Evolutionary conservation across 2,888 invertebrate species (phyloP).

Genomic region (Heliconius ismenius): DNA sequence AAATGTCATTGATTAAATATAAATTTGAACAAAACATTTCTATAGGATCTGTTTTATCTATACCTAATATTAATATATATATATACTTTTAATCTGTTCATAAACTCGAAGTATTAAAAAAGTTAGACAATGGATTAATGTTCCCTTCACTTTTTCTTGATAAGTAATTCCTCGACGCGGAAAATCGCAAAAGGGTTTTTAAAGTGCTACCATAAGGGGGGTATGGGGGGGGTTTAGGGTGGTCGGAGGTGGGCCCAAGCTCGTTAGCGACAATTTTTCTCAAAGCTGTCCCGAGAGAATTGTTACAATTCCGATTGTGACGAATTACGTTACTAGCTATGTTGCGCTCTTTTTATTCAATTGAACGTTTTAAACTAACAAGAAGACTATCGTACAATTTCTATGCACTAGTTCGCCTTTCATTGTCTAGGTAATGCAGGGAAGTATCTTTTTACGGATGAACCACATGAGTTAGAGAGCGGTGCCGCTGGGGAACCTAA

Average conservation of each 20-base stretch:
- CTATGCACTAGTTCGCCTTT: neutral
- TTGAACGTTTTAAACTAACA: constrained; percentile 53
- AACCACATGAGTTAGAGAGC: too few species aligned
- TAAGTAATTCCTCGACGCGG: constrained; percentile 66
- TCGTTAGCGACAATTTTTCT: constrained; percentile 81
- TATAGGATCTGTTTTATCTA: neutral
- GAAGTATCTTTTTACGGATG: too few species aligned
- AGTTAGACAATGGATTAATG: constrained; percentile 64
- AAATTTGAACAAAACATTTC: neutral
- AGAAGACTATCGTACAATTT: neutral
- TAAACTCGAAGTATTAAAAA: constrained; percentile 59
- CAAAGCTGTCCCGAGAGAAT: constrained; percentile 76
- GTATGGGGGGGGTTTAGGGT: constrained; percentile 45
- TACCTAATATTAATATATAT: constrained; percentile 25
- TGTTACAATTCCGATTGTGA: constrained; percentile 79
- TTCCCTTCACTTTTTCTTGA: constrained; percentile 68
- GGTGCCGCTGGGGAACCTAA: too few species aligned
- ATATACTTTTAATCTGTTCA: constrained; percentile 43
- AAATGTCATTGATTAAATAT: neutral
- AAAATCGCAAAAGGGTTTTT: constrained; percentile 79
- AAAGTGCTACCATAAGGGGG: constrained; percentile 70
- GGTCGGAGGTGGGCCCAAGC: constrained; percentile 63
- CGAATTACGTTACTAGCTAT: constrained; percentile 73
- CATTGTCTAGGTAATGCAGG: too few species aligned
- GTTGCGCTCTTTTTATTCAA: constrained; percentile 64